Base-by-base conservation (phyloP, 53 echinoderm and acorn worm genomes). In the Glandiceps talaboti region DNA sequence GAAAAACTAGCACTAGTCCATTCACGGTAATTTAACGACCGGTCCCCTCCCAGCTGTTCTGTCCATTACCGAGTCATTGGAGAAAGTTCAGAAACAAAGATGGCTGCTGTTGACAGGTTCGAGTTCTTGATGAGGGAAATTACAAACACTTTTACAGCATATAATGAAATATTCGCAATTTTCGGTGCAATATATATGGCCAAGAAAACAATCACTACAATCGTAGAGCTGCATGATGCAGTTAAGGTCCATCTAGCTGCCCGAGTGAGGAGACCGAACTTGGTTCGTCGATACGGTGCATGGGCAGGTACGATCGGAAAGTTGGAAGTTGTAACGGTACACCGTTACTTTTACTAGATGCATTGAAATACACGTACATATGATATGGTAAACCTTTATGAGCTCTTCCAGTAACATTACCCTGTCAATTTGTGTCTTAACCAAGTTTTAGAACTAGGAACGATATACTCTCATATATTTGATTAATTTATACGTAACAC, bases 51-150 rank as follows among this genome's bases (percentile, higher is more conserved):
- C n/a, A n/a, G n/a, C n/a, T n/a, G n/a, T n/a, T n/a, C n/a, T n/a
- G n/a, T n/a, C n/a, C n/a, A n/a, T n/a, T n/a, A n/a, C n/a, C n/a
- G n/a, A n/a, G n/a, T n/a, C n/a, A n/a, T n/a, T n/a, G n/a, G n/a
- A n/a, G n/a, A n/a, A n/a, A n/a, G n/a, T n/a, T n/a, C n/a, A n/a
- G n/a, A n/a, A n/a, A n/a, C 64, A 79, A 94, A 91, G 92, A 91
- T 91, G 74, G 90, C 81, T 73, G 85, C 86, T 20, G 89, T 92
- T 10, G 94, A 94, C 86, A 84, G 90, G 73, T 88, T 94, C 28
- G 75, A 88, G 31, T 80, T 92, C 75, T 75, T 94, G 26, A 73
- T 86, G 64, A 73, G 82, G 0, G 87, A 88, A 88, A 84, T 94
- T 74, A 31, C 89, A 1, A 83, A 45, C 29, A 45, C 88, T 73